These are phyloP conservation scores for Gastrophryne carolinensis DNA, from an alignment of 2,797 vertebrate genomes.

Conservation along the genomic window DNA sequence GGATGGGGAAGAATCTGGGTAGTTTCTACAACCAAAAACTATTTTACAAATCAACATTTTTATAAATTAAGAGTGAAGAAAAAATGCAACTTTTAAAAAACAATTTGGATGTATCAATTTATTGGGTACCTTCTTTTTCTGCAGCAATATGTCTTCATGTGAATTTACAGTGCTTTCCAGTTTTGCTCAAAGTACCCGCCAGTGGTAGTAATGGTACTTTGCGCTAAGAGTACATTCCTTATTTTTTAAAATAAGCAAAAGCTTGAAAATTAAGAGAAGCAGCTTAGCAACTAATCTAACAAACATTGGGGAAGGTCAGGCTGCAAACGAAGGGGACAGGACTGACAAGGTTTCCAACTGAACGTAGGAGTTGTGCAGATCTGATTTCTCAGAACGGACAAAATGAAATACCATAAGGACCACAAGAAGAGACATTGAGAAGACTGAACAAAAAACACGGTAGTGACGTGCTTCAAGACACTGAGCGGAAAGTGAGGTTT, in stretches of 20 bases:
- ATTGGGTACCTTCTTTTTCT: not conserved
- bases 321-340: conserved; percentile 90
- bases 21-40: not conserved
- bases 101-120: not conserved
- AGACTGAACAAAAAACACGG: conserved; percentile 96
- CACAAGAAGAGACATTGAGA: conserved; percentile 85
- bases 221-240: conserved; percentile 89
- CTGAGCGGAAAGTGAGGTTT: conserved; percentile 84
- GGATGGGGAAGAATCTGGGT: not conserved
- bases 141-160: conserved; percentile 84
- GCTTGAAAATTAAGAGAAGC: conserved; percentile 84
- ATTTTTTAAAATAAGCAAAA: conserved; percentile 85
- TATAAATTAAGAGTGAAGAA: not conserved
- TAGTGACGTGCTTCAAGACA: conserved; percentile 99
- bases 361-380: conserved; percentile 81
- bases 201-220: conserved; percentile 82
- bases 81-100: not conserved
- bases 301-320: conserved; percentile 87
- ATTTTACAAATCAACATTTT: not conserved
- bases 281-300: conserved; percentile 92
- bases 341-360: conserved; percentile 82
- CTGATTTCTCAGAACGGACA: conserved; percentile 87
- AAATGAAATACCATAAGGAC: conserved; percentile 90
- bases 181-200: conserved; percentile 85
- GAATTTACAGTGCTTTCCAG: conserved; percentile 86